Percentiles rank a stretch among this genome's conserved stretches.
Evolutionary conservation across 2,113 vertebrate genomes (phyloP).

Genomic region (Ophthalmotilapia sp.): DNA sequence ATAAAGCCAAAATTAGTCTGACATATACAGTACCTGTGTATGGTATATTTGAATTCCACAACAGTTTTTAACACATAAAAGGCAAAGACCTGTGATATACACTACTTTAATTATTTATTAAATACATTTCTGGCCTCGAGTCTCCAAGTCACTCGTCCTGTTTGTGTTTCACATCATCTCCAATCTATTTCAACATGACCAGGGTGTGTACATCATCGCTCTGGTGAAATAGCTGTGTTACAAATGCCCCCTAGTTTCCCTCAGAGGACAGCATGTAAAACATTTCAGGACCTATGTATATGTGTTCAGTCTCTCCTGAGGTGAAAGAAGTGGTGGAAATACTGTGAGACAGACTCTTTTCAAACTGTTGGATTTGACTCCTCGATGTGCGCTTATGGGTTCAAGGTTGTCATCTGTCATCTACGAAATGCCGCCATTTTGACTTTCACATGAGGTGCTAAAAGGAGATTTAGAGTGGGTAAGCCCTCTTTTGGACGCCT

Average conservation of each 20-base stretch:
- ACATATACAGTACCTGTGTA: neutral
- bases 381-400: neutral
- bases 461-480: conserved; percentile 46
- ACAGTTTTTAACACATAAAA: neutral
- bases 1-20: neutral
- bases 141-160: conserved; percentile 10
- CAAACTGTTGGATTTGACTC: conserved; percentile 9
- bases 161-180: conserved; percentile 61
- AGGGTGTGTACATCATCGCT: conserved; percentile 57
- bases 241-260: conserved; percentile 36
- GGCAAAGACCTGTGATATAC: neutral
- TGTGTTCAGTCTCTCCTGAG: conserved; percentile 59
- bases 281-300: conserved; percentile 61
- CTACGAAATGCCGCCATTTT: conserved; percentile 25
- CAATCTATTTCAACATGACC: conserved; percentile 60
- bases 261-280: conserved; percentile 60
- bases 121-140: neutral
- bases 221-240: conserved; percentile 37
- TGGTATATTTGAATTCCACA: neutral
- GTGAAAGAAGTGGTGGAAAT: conserved; percentile 18
- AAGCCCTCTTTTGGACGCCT: conserved; percentile 36
- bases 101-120: neutral
- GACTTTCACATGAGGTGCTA: conserved; percentile 52
- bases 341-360: conserved; percentile 18
- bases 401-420: conserved; percentile 59